Percentiles rank a stretch among this genome's conserved stretches.
Evolutionary conservation across 2,888 invertebrate genomes (phyloP).

Genomic region (Ceriagrion tenellum): DNA sequence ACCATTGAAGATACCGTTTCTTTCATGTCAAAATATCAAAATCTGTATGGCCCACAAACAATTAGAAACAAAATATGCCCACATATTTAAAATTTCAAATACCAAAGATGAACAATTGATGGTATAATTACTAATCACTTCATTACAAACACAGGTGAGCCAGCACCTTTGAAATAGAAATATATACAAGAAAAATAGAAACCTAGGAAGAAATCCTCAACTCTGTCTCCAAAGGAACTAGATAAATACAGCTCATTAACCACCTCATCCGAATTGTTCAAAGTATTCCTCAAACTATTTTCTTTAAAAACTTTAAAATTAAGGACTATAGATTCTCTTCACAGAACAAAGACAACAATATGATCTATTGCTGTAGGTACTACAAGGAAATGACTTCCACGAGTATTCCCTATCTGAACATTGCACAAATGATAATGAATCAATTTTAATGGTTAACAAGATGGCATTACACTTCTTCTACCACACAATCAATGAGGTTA

Average conservation of each 20-base stretch:
- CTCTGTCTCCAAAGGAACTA: background rate
- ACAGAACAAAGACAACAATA: background rate
- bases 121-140: background rate
- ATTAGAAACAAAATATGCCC: background rate
- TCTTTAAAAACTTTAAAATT: background rate
- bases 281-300: background rate
- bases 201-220: background rate
- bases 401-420: background rate
- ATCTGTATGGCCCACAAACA: background rate
- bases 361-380: background rate
- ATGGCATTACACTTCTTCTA: background rate
- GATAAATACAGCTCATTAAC: constrained; percentile 1
- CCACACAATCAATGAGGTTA: background rate
- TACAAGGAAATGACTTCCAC: background rate
- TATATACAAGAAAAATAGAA: background rate
- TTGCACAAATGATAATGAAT: constrained; percentile 22
- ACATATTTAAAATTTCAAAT: background rate
- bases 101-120: background rate
- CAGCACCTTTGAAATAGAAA: constrained; percentile 15
- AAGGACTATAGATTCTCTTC: background rate
- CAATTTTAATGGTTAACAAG: background rate
- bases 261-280: background rate
- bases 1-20: too few relatives aligned
- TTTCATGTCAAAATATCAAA: background rate
- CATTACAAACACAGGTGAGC: background rate